phyloP scores from a whole-genome alignment of 2,888 invertebrate species.

The Nesidiocoris tenuis region DNA sequence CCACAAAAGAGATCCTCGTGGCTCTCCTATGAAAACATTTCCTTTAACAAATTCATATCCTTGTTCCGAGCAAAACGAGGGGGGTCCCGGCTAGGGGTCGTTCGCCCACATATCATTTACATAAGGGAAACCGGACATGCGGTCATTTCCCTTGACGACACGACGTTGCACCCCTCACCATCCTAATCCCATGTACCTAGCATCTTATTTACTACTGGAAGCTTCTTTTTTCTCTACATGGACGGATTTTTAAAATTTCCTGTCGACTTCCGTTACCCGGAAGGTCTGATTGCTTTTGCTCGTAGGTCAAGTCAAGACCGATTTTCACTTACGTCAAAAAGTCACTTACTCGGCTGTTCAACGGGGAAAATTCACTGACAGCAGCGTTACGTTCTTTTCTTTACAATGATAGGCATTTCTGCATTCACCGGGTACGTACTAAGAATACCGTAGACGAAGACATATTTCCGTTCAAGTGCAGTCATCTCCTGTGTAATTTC shows the following conservation, averaged over 20 bases:
- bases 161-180: neutral
- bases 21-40: slow-evolving; percentile 37
- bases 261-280: neutral
- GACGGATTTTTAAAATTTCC: neutral
- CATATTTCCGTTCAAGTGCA: too few relatives aligned
- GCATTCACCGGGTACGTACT: neutral
- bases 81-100: slow-evolving; percentile 6
- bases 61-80: slow-evolving; percentile 27
- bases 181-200: neutral
- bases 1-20: slow-evolving; percentile 40
- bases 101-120: slow-evolving; percentile 35
- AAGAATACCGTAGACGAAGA: too few relatives aligned
- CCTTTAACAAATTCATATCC: slow-evolving; percentile 41
- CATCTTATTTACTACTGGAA: neutral
- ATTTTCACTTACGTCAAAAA: neutral
- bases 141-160: slow-evolving; percentile 36
- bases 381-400: too few relatives aligned
- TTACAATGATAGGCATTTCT: neutral
- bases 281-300: neutral
- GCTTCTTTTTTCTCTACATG: neutral
- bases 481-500: too few relatives aligned
- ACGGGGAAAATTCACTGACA: neutral
- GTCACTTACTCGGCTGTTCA: neutral
- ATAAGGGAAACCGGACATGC: slow-evolving; percentile 33
- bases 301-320: neutral